Evolutionary conservation across 2,888 invertebrate species (phyloP), one percentile per base, ranked within the genome.

Genomic region (Blastobasis adustella): DNA sequence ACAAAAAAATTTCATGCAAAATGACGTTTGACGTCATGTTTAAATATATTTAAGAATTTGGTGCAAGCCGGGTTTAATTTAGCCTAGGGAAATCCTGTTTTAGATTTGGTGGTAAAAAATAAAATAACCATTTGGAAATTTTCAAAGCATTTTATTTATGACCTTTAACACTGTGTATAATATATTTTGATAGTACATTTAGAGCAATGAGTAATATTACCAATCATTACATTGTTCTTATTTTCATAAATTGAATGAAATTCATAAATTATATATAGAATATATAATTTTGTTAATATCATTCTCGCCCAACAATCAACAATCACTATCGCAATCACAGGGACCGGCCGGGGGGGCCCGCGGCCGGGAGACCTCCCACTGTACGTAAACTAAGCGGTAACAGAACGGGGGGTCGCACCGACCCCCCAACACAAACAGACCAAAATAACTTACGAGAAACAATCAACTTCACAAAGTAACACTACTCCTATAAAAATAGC

Each of bases 111-210:
- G 23, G 23, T 23, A 2, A 23, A n/a, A 74, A 79, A 65, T 51
- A 61, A 84, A 86, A 84, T 80, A 82, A 79, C 57, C 53, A 60
- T 76, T 58, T 80, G 82, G 85, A 88, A 87, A 87, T 88, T 88
- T 88, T 87, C 87, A 85, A 88, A 88, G 88, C 88, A 84, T 86
- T 88, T 87, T 88, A 88, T 88, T 88, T 84, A 87, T 86, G 87
- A 87, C 86, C 86, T 87, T 88, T 88, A 88, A 88, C 88, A 88
- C 88, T 82, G 88, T 88, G 88, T 88, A 88, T 88, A 87, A 87
- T 88, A 88, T 89, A 89, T 87, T 88, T 88, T 87, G 88, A 88
- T 89, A 89, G 83, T 89, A 89, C 89, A 89, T 89, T 89, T 87
- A 89, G 87, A 88, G 89, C 89, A 88, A 86, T 89, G 82, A 89